Evolutionary conservation across 2,797 vertebrate genomes (phyloP).

Genomic region (Ammospiza maritima): DNA sequence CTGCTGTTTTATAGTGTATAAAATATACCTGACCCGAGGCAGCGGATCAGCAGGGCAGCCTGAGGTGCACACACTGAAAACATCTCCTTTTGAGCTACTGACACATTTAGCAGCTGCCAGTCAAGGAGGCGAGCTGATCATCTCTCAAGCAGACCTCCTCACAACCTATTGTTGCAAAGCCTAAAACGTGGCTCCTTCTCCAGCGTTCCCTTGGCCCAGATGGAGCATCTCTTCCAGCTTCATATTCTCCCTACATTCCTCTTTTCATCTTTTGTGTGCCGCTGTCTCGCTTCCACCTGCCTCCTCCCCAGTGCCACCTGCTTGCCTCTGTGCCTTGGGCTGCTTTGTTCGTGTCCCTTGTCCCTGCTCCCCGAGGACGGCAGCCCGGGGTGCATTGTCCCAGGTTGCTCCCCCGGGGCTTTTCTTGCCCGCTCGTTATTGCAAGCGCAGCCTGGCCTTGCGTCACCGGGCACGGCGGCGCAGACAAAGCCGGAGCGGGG

Average conservation of each 20-base stretch:
- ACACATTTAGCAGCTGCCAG: slow-evolving; percentile 46
- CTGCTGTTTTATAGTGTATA: not conserved
- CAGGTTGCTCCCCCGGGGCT: not conserved
- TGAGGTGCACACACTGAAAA: not conserved
- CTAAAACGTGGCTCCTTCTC: slow-evolving; percentile 16
- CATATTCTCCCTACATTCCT: not conserved
- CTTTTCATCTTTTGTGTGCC: not conserved
- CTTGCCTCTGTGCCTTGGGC: not conserved
- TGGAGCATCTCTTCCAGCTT: not conserved
- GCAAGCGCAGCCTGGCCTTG: not conserved
- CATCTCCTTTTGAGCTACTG: slow-evolving; percentile 28
- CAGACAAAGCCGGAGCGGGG: not conserved
- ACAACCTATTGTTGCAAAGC: slow-evolving; percentile 10
- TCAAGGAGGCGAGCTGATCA: slow-evolving; percentile 33
- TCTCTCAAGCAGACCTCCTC: slow-evolving; percentile 8
- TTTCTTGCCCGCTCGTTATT: not conserved
- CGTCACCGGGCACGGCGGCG: not conserved
- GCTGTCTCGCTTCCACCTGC: not conserved
- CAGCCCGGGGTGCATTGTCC: not conserved
- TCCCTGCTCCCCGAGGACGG: not conserved
- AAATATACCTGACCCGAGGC: slow-evolving; percentile 14
- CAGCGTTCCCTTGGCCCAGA: not conserved
- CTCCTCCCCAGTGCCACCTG: not conserved
- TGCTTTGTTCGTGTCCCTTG: not conserved
- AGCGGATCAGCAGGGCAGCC: slow-evolving; percentile 36